Base-by-base conservation (phyloP, 2,888 invertebrate genomes). In the Leptopterna dolabrata region DNA sequence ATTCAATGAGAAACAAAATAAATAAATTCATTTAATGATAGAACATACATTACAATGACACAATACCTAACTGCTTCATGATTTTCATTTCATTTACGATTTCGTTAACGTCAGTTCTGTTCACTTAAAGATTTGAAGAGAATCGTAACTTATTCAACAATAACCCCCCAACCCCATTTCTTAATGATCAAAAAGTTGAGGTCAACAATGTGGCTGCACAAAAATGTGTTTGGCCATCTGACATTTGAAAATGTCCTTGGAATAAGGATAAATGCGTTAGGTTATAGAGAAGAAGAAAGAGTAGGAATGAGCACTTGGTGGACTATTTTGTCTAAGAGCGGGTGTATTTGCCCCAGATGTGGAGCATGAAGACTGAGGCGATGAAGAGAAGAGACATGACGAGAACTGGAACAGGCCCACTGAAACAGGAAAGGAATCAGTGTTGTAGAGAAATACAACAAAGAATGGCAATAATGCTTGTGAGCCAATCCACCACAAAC, bases 341-440 rank as follows among this genome's bases (percentile, higher is more conserved):
- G 89, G 97, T 97, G 92, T 97, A 97, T 94, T 99, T 99, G 92
- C 99, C 99, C 99, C 99, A 99, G 92, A 99, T 99, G 94, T 99
- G 99, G 90, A 99, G 95, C 97, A 99, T 98, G 92, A 99, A 99
- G 86, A 99, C 99, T 84, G 99, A 99, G 30, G 99, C 99, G 91
- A 99, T 99, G 93, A 99, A 99, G 85, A 99, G 95, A 86, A 99
- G 94, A 88, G 99, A 99, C 99, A 99, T 99, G 87, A 99, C 99
- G 91, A 99, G 93, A 45, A 99, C 99, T 91, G 99, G 99, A 90
- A 99, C 99, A 91, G 99, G 99, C 88, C 99, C 99, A 90, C 98
- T 98, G 94, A 47, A 89, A 89, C 29, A 55, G 29, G 19, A 9
- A 19, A 78, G 41, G 27, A 36, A 36, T 7, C 2, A 36, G 36